phyloP scores from a whole-genome alignment of 2,113 vertebrate species.

The Lycaon pictus region DNA sequence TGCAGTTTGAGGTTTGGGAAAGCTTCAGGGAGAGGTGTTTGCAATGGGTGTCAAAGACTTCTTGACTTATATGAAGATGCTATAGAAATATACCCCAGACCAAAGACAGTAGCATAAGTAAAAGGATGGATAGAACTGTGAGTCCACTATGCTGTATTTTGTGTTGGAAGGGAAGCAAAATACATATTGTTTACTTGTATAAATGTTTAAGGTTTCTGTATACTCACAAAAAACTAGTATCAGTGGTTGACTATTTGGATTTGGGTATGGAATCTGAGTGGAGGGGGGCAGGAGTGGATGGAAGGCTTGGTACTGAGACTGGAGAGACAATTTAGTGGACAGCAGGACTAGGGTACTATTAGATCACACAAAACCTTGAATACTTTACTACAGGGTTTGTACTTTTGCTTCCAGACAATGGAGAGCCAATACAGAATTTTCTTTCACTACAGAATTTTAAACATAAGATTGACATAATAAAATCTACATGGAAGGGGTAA shows the following conservation, averaged over 20 bases:
- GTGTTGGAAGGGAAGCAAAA: not conserved
- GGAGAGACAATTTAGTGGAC: not conserved
- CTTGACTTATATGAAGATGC: not conserved
- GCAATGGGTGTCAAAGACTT: not conserved
- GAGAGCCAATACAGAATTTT: not conserved
- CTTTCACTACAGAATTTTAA: slow-evolving; percentile 4
- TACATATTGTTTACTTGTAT: not conserved
- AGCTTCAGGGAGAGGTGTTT: not conserved
- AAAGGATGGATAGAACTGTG: not conserved
- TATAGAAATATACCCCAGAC: slow-evolving; percentile 14
- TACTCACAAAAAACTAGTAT: not conserved
- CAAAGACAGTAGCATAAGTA: not conserved
- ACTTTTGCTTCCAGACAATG: not conserved
- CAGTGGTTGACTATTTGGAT: not conserved
- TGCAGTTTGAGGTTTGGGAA: not conserved
- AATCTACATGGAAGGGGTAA: not conserved
- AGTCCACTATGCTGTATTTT: not conserved
- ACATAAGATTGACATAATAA: not conserved
- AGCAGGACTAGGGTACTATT: not conserved
- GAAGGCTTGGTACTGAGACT: not conserved
- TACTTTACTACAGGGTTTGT: not conserved
- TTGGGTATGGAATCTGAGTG: not conserved
- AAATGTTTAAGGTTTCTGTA: slow-evolving; percentile 13
- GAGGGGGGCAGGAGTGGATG: not conserved
- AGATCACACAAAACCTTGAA: not conserved